Base-by-base conservation (phyloP, 2,113 vertebrate species). In the Chionomys nivalis region DNA sequence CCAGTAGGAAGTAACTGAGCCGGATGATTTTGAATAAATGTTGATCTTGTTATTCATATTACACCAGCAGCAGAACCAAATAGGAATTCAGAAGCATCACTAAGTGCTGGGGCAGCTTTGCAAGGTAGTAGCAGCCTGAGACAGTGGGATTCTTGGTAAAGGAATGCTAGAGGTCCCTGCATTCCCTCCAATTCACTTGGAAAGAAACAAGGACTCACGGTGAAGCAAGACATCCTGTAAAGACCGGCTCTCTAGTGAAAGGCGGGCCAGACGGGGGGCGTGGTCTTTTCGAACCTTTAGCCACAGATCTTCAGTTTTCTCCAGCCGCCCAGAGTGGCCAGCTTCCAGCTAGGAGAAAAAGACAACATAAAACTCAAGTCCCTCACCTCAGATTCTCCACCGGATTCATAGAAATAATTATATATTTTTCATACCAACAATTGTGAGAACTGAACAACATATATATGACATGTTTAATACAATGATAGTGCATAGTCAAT, bases 221-320 rank as follows among this genome's bases (percentile, higher is more conserved):
- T 99, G 98, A 83, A 99, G 97, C 96, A 99, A 98, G 87, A 99
- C 99, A 21, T 99, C 99, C 97, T 99, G 98, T 44, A 99, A 98
- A 92, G 99, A 99, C 58, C 99, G 99, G 98, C 99, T 99, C 98
- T 99, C 99, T 96, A 99, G 97, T 0, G 99, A 99, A 55, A 99
- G 99, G 4, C 99, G 99, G 1, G 99, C 99, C 55, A 99, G 98
- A 0, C 99, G 99, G 0, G 99, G 99, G 21, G 99, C 99, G 0
- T 99, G 99, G 87, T 99, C 99, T 95, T 99, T 99, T 93, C 99
- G 98, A 90, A 99, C 99, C 65, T 99, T 99, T 96, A 99, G 97
- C 99, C 99, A 99, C 85, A 99, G 98, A 95, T 99, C 99, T 98
- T 99, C 99, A 0, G 99, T 99, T n/a, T 99, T 99, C 98, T 99